These are phyloP conservation scores for Bettongia penicillata DNA, from an alignment of 2,113 vertebrate genomes.

Conservation along the genomic window DNA sequence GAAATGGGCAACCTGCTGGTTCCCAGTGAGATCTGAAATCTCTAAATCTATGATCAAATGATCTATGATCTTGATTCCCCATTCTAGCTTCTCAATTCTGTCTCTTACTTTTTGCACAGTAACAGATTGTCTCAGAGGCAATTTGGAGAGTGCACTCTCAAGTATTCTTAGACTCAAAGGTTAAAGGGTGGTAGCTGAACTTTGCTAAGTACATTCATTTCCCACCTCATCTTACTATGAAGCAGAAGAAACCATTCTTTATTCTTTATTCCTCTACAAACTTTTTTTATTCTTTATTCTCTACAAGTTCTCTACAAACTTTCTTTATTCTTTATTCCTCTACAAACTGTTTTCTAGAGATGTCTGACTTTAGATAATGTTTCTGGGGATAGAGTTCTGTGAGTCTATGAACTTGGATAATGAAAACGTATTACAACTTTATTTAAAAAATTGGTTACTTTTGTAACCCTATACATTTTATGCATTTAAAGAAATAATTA, in stretches of 20 bases:
- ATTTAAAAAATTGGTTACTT: neutral
- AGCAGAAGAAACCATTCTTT: neutral
- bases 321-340: neutral
- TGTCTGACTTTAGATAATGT: neutral
- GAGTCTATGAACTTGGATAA: neutral
- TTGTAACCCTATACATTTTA: neutral
- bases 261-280: neutral
- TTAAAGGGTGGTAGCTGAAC: neutral
- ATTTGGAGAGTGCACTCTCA: neutral
- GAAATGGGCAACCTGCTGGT: neutral
- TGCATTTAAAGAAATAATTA: neutral
- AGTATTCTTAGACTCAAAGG: neutral
- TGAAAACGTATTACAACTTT: neutral
- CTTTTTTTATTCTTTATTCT: too few species aligned
- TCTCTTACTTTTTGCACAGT: neutral
- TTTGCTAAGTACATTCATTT: neutral
- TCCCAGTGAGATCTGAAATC: neutral
- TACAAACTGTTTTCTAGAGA: neutral
- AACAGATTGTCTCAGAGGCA: neutral
- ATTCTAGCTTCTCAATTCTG: neutral
- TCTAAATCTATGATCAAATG: neutral
- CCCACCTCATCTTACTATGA: neutral
- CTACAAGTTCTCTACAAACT: too few species aligned
- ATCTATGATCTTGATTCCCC: neutral
- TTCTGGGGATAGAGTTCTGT: neutral